Base-by-base conservation (phyloP, 2,113 vertebrate genomes). In the Boleophthalmus pectinirostris region DNA sequence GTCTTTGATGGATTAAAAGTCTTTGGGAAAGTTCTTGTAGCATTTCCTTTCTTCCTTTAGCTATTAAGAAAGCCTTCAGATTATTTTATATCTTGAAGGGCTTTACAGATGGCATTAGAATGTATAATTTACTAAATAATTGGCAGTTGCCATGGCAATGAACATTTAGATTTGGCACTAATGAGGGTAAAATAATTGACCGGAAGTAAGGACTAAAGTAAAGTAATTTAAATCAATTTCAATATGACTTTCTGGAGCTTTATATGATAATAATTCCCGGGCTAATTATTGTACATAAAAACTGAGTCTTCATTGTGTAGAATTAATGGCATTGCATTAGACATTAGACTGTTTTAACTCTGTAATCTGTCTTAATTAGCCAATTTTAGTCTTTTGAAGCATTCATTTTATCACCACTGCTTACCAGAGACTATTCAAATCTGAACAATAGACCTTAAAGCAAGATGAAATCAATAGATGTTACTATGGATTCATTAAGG, bases 361-460 rank as follows among this genome's bases (percentile, higher is more conserved):
- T 75, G 20, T 63, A 81, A 60, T 82, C 66, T 64, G 29, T 56
- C 35, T 47, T 73, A 66, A 85, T 9, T 18, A 85, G 66, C 60
- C 66, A 20, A 18, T 15, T 21, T 10, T 61, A 64, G 66, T 81
- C 72, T 67, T 20, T n/a, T 79, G 70, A 18, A 1, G 35, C 13
- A 65, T 67, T 75, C 73, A 78, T 77, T 18, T 69, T 2, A 1
- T 51, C 60, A 15, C 86, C 67, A 60, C 72, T 77, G 85, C 38
- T 80, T 29, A 51, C 2, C 64, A 79, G 61, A 82, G 81, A 84
- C 70, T 5, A 24, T 72, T 82, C 25, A 70, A 54, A 56, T 68
- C 6, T 68, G 25, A 21, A 64, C 43, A 75, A 80, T 79, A 7
- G 79, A 53, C 25, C 54, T 77, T 61, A 64, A 43, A 6, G 29